Evolutionary conservation across 30 jellyfish, hydroid and myxozoan species (phyloP).

Genomic region (Haliclystus octoradiatus): DNA sequence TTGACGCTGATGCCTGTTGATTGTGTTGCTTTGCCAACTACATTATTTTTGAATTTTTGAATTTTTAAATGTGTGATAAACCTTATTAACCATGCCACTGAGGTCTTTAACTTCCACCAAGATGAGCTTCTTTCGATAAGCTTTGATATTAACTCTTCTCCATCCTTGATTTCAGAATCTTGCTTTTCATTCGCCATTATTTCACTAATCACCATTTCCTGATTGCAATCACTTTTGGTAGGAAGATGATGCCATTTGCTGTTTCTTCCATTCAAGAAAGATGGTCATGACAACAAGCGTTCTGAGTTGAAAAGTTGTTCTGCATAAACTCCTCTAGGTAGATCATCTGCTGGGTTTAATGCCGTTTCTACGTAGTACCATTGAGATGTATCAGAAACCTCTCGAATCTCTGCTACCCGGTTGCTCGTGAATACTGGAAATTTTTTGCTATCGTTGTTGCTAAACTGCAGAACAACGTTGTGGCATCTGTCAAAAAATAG

Average conservation of each 20-base stretch:
- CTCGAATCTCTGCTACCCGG: conserved; percentile 32
- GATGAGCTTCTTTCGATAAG: neutral
- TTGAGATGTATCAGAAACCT: conserved; percentile 29
- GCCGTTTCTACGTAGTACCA: conserved; percentile 27
- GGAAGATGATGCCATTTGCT: conserved; percentile 15
- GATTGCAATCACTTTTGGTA: no score
- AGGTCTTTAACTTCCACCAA: conserved; percentile 1
- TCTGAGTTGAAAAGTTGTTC: neutral
- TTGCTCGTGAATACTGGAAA: conserved; percentile 32
- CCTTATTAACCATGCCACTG: conserved; percentile 15
- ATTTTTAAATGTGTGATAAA: neutral
- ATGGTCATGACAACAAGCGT: conserved; percentile 29
- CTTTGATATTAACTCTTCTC: no score
- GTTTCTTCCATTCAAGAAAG: conserved; percentile 10
- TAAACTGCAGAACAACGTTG: conserved; percentile 21
- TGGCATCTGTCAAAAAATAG: conserved; percentile 62
- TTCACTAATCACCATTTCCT: no score
- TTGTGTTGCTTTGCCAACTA: no score
- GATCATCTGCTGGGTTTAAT: conserved; percentile 42
- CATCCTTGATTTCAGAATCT: no score
- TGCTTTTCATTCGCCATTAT: no score
- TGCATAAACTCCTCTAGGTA: conserved; percentile 24
- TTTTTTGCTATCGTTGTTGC: conserved; percentile 7
- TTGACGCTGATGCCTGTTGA: conserved; percentile 3
- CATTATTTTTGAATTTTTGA: no score